Conservation (phyloP, 1,140 invertebrate genomes). For the Temnothorax longispinosus region DNA sequence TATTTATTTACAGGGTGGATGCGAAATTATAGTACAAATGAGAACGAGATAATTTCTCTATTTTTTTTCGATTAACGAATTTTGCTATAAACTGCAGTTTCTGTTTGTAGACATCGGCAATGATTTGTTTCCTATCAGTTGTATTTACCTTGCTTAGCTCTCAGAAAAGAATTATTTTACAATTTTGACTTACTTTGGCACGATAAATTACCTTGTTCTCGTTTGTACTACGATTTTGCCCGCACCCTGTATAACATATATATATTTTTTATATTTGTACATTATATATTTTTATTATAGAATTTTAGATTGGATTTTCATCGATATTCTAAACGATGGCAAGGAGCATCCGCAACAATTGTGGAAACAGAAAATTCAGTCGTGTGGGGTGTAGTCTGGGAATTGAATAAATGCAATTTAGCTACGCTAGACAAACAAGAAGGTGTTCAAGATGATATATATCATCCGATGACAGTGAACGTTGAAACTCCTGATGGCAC, state of each 20-base stretch:
- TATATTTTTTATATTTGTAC: background rate
- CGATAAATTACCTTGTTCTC: too few species aligned
- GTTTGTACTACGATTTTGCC: too few species aligned
- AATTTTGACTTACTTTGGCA: too few species aligned
- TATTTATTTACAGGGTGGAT: background rate
- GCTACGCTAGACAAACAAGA: constrained; percentile 91
- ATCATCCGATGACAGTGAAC: constrained; percentile 88
- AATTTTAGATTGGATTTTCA: constrained; percentile 91
- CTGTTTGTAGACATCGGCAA: too few species aligned
- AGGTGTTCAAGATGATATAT: constrained; percentile 90
- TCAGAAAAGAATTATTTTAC: too few species aligned
- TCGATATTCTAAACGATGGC: constrained; percentile 89
- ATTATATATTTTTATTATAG: constrained; percentile 81
- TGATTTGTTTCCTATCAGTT: too few species aligned
- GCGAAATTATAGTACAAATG: too few species aligned
- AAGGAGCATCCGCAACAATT: constrained; percentile 91
- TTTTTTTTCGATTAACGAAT: too few species aligned
- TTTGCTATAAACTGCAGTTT: too few species aligned
- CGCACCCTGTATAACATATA: too few species aligned
- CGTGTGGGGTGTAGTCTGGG: constrained; percentile 94
- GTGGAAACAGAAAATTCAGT: constrained; percentile 86
- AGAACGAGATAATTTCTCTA: too few species aligned
- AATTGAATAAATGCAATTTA: constrained; percentile 89
- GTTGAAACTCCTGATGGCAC: constrained; percentile 86
- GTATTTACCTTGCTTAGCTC: too few species aligned